These are phyloP conservation scores for Ceyx melanurus DNA, from an alignment of 2,113 vertebrate genomes.

Conservation along the genomic window DNA sequence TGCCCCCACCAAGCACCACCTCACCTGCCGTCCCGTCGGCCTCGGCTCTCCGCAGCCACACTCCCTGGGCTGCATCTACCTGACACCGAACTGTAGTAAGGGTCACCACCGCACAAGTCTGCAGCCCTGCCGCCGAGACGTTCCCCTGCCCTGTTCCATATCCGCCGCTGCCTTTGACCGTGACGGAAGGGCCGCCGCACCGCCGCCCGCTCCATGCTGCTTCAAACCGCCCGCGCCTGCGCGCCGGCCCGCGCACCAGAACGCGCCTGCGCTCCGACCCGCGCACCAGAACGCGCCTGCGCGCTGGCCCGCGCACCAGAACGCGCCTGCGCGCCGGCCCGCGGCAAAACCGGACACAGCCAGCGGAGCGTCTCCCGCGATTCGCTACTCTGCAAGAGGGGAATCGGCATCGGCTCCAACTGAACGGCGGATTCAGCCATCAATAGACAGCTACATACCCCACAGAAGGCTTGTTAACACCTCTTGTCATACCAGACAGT, in stretches of 20 bases:
- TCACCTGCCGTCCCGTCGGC: background rate
- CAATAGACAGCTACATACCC: background rate
- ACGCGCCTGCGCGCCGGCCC: background rate
- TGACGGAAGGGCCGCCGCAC: too few species aligned
- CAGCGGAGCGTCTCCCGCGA: background rate
- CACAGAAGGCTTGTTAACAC: constrained; percentile 1
- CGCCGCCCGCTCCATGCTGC: background rate
- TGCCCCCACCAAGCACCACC: background rate
- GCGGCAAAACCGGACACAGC: too few species aligned
- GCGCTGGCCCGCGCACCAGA: accelerated
- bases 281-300: background rate
- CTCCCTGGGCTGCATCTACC: background rate
- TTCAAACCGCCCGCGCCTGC: background rate
- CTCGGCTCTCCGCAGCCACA: background rate
- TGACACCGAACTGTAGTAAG: accelerated
- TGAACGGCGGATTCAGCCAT: background rate
- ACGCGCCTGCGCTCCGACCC: too few species aligned
- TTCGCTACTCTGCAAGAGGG: too few species aligned
- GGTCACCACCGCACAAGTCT: background rate
- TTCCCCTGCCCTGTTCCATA: background rate
- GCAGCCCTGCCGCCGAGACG: too few species aligned
- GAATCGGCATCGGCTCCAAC: background rate
- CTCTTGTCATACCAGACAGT: background rate
- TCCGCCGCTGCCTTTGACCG: background rate
- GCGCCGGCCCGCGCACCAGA: background rate